phyloP scores from a whole-genome alignment of 2,888 invertebrate genomes.

The Diloba caeruleocephala region DNA sequence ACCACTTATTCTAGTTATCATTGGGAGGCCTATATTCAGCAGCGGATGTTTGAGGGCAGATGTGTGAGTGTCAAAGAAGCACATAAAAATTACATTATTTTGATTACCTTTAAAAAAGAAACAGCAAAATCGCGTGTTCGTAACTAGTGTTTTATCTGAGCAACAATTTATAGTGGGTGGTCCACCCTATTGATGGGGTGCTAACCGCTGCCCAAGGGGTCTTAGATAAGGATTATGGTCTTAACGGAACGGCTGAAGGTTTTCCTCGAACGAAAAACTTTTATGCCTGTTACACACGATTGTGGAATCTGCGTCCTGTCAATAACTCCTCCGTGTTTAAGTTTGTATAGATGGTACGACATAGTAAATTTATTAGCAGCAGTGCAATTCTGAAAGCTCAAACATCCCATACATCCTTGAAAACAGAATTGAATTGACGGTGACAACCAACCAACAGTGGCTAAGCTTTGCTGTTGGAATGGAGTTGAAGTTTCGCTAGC shows the following conservation, averaged over 20 bases:
- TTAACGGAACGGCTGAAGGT: slow-evolving; percentile 58
- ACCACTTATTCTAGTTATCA: no score
- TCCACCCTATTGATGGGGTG: slow-evolving; percentile 74
- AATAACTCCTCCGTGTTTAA: no score
- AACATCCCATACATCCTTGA: no score
- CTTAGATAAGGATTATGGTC: slow-evolving; percentile 75
- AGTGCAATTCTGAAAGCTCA: no score
- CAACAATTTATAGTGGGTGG: slow-evolving; percentile 72
- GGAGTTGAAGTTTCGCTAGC: no score
- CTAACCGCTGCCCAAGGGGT: slow-evolving; percentile 72
- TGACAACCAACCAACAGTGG: no score
- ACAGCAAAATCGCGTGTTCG: slow-evolving; percentile 67
- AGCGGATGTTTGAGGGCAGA: no score
- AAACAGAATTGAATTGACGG: no score
- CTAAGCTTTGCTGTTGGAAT: no score
- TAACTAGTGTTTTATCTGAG: slow-evolving; percentile 71
- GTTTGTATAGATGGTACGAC: no score
- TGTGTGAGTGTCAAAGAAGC: neutral
- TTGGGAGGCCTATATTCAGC: no score
- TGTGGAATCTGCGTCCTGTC: neutral
- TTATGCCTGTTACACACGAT: slow-evolving; percentile 44
- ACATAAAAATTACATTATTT: neutral
- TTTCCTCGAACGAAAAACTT: slow-evolving; percentile 55
- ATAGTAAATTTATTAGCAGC: no score
- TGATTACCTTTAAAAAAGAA: slow-evolving; percentile 24